These are phyloP conservation scores for Atherinomorus stipes DNA, from an alignment of 2,113 vertebrate species.

Conservation along the genomic window DNA sequence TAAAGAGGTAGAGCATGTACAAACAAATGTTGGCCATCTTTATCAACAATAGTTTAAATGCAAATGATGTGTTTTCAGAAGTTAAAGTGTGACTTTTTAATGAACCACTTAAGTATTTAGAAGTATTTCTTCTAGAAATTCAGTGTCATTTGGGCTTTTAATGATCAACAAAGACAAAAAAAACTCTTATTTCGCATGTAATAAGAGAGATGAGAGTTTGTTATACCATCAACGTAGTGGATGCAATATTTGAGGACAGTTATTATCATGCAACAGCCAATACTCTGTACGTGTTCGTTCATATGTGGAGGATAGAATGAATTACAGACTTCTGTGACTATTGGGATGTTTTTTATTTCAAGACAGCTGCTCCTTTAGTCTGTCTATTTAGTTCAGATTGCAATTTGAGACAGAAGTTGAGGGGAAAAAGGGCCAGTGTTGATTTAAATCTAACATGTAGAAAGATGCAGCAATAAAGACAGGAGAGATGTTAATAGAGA, in stretches of 20 bases:
- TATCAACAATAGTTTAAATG: neutral
- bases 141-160: neutral
- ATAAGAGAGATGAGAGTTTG: too few relatives aligned
- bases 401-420: neutral
- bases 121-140: too few relatives aligned
- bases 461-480: slow-evolving; percentile 7
- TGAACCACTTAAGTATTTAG: too few relatives aligned
- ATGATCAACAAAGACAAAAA: neutral
- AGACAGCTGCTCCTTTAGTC: rapidly evolving
- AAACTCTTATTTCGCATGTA: too few relatives aligned
- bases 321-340: neutral
- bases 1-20: neutral
- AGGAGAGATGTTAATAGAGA: slow-evolving; percentile 38
- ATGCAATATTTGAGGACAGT: too few relatives aligned
- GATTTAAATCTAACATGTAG: neutral
- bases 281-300: neutral
- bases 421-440: neutral
- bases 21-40: neutral
- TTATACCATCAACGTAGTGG: too few relatives aligned
- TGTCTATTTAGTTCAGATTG: slow-evolving; percentile 15
- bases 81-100: too few relatives aligned
- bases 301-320: too few relatives aligned
- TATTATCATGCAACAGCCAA: neutral
- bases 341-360: neutral
- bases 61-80: neutral